Percentiles rank a stretch among this genome's conserved stretches.
These are phyloP conservation scores for Tiliqua scincoides DNA, from an alignment of 2,113 vertebrate genomes.

Conservation along the genomic window DNA sequence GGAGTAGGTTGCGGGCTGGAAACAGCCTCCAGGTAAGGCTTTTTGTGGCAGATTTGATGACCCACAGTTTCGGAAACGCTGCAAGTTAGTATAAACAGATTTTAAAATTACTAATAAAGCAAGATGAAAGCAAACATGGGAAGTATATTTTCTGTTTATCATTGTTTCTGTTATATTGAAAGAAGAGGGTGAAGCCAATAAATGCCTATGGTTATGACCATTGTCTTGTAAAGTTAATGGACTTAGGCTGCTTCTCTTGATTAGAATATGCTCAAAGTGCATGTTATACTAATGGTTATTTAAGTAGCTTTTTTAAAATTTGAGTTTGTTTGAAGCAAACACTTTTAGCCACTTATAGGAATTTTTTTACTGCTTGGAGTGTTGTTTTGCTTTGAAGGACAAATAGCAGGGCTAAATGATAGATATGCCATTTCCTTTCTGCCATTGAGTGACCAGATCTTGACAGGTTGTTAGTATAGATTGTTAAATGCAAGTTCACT, in stretches of 20 bases:
- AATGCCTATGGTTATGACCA: neutral
- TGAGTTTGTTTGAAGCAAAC: neutral
- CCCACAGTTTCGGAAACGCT: too few species aligned
- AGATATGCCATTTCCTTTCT: neutral
- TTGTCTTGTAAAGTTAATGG: neutral
- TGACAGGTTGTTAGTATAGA: neutral
- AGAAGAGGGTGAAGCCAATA: too few species aligned
- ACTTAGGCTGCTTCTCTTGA: neutral
- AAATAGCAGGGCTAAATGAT: neutral
- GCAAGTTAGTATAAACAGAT: too few species aligned
- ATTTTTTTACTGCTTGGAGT: neutral
- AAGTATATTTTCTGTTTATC: neutral
- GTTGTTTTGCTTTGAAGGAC: neutral
- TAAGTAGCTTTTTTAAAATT: neutral
- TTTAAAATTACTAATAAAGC: neutral
- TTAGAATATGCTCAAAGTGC: neutral
- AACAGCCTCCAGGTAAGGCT: too few species aligned
- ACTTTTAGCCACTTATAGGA: neutral
- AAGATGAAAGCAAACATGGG: neutral
- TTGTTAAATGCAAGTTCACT: neutral
- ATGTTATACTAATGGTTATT: neutral
- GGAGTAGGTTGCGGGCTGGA: too few species aligned
- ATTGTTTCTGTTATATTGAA: neutral
- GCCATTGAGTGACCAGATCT: neutral
- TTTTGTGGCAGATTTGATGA: too few species aligned